Percentiles rank a stretch among this genome's conserved stretches.
Evolutionary conservation across 2,113 vertebrate species (phyloP).

Genomic region (rabbit (Oryctolagus cuniculus)): DNA sequence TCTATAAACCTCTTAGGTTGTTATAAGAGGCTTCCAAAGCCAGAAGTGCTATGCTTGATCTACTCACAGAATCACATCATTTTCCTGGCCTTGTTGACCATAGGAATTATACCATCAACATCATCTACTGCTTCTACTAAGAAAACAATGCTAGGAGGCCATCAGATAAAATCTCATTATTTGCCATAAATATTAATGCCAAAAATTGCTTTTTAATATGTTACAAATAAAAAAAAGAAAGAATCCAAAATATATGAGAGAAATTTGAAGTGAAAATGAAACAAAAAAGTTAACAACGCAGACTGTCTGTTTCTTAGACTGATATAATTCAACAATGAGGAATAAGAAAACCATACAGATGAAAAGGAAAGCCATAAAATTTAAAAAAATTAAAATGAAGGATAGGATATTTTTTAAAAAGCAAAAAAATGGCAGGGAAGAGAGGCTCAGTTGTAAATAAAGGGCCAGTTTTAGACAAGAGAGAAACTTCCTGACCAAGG

Average conservation of each 20-base stretch:
- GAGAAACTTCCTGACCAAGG: fast-evolving
- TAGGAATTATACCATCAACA: neutral
- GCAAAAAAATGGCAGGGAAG: neutral
- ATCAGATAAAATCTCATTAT: neutral
- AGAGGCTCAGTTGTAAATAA: neutral
- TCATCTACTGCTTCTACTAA: neutral
- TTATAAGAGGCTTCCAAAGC: neutral
- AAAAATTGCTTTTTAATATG: neutral
- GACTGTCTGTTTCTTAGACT: neutral
- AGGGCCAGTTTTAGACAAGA: neutral
- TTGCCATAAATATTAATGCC: neutral
- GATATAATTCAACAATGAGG: neutral
- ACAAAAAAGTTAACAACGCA: neutral
- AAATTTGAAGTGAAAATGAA: neutral
- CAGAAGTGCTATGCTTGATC: neutral
- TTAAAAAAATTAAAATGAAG: neutral
- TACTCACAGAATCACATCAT: neutral
- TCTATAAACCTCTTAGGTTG: neutral
- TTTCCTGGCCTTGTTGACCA: neutral
- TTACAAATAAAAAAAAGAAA: neutral
- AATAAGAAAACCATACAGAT: neutral
- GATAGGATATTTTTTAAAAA: too few species aligned
- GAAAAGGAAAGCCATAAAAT: neutral
- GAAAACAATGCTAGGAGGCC: neutral
- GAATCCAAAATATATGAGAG: neutral